A percentile compares a stretch with the other conserved stretches of the same genome.
These are phyloP conservation scores for Ptyas mucosa DNA, from an alignment of 2,113 vertebrate species.

Conservation along the genomic window DNA sequence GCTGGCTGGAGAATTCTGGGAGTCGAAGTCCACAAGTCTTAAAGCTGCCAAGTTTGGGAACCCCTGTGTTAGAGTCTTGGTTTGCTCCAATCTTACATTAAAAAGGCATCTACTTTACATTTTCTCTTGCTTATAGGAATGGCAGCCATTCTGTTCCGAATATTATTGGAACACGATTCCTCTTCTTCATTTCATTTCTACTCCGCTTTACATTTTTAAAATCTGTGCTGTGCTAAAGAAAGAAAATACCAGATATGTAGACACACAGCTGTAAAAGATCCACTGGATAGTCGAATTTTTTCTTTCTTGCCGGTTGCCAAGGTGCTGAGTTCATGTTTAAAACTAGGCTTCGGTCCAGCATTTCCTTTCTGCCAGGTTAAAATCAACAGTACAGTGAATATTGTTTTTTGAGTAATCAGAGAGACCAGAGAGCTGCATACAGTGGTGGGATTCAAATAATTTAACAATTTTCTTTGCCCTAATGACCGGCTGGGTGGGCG, in stretches of 20 bases:
- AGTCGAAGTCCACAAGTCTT: too few species aligned
- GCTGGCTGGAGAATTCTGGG: too few species aligned
- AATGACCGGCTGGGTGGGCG: too few species aligned
- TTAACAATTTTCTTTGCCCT: too few species aligned
- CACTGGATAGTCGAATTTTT: not conserved
- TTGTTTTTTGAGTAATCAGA: not conserved
- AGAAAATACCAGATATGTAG: not conserved
- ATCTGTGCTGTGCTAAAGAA: not conserved
- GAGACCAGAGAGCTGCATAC: not conserved
- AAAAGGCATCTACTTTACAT: too few species aligned
- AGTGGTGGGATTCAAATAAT: too few species aligned
- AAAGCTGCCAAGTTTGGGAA: too few species aligned
- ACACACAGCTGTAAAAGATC: not conserved
- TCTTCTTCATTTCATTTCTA: not conserved
- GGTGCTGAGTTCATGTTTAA: not conserved
- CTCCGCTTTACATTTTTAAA: not conserved
- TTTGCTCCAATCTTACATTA: too few species aligned
- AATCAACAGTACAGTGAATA: not conserved
- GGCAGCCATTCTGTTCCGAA: too few species aligned
- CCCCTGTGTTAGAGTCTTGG: too few species aligned
- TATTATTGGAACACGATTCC: not conserved
- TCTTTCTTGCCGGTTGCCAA: not conserved
- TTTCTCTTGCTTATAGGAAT: too few species aligned
- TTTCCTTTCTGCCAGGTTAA: not conserved
- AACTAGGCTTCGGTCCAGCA: not conserved